phyloP scores from a whole-genome alignment of 2,797 vertebrate species.

The Argya squamiceps region DNA sequence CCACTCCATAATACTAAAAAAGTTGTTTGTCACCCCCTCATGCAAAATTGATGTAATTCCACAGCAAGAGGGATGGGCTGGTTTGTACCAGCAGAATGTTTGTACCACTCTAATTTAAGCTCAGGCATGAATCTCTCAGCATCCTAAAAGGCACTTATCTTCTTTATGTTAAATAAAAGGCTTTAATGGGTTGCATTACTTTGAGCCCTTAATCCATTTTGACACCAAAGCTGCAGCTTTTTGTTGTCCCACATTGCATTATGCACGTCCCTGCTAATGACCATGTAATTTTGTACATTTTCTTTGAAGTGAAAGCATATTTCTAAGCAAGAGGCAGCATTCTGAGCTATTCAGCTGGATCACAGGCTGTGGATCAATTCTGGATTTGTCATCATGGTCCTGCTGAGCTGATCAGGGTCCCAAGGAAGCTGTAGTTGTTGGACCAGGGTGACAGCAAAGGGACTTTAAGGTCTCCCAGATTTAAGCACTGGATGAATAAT shows the following conservation, averaged over 20 bases:
- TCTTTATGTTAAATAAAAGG: constrained; percentile 3
- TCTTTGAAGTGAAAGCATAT: constrained; percentile 16
- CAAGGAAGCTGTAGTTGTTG: not conserved
- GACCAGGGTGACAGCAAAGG: not conserved
- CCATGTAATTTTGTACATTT: not conserved
- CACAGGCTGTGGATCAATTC: not conserved
- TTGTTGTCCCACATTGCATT: not conserved
- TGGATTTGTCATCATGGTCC: not conserved
- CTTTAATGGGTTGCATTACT: not conserved
- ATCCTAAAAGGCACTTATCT: constrained; percentile 11
- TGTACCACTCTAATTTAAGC: not conserved
- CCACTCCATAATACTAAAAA: not conserved
- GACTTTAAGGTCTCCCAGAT: not conserved
- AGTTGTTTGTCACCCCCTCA: not conserved
- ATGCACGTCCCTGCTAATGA: not conserved
- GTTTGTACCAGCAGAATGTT: not conserved
- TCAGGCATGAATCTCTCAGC: not conserved
- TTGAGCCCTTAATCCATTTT: constrained; percentile 27
- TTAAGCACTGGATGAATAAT: not conserved
- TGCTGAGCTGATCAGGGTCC: not conserved
- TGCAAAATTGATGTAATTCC: not conserved
- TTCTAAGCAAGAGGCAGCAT: not conserved
- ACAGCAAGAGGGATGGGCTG: not conserved
- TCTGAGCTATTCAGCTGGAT: not conserved
- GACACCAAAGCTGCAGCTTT: not conserved